Base-by-base conservation (phyloP, 2,888 invertebrate species). In the Petrolisthes cinctipes region DNA sequence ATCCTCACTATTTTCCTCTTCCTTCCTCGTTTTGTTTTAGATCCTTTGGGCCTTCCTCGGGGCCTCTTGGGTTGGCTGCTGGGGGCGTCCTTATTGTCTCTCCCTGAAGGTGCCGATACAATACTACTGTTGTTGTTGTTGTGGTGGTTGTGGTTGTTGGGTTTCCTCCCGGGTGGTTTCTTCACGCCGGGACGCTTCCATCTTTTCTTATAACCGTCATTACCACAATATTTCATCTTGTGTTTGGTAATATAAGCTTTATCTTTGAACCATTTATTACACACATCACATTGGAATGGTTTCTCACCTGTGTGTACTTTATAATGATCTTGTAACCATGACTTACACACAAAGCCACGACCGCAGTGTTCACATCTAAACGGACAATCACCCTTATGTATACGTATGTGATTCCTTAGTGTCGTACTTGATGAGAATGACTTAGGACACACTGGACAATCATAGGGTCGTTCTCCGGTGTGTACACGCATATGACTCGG, bases 201-300 rank as follows among this genome's bases (percentile, higher is more conserved):
- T 14, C 90, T 79, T 68, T 90, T 90, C 71, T 89, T 90, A 68
- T 90, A 90, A 51, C 90, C 90, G 83, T 90, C 88, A 86, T 90
- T 90, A 53, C 90, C 89, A 83, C 90, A 90, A 66, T 87, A 90
- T n/a, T 88, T 82, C 57, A 85, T 81, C 56, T 90, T 89, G 51
- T 90, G 90, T 79, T 90, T 90, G 7, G 89, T 85, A 82, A 90
- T 84, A 73, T 90, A 90, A n/a, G 90, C 85, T 61, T 89, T 89
- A 82, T 89, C 90, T 71, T 89, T 89, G 61, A 87, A 90, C 83
- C 88, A 86, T 73, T 90, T 90, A 53, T 61, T 85, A 76, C 90
- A 90, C 17, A 76, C 88, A 61, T 90, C 88, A 88, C 90, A 90
- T 84, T 90, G 85, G 66, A 88, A 90, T 14, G 87, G 89, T 68